A percentile compares a stretch with the other conserved stretches of the same genome.
These are phyloP conservation scores for Bombylius major DNA, from an alignment of 2,888 invertebrate species.

Conservation along the genomic window DNA sequence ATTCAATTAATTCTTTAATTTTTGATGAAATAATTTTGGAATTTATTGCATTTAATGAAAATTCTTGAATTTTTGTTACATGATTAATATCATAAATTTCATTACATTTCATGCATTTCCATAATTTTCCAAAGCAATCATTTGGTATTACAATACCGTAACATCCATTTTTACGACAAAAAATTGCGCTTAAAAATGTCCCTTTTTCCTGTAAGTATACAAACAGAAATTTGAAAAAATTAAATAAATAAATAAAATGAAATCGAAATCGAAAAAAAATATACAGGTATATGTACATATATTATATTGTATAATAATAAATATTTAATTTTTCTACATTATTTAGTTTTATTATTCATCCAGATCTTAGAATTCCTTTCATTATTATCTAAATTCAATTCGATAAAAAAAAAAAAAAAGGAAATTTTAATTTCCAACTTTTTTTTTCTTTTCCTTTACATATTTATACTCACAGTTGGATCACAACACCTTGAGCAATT, in stretches of 20 bases:
- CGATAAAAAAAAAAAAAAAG: too few relatives aligned
- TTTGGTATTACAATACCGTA: conserved; percentile 39
- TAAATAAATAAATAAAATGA: conserved; percentile 32
- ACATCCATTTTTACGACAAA: conserved; percentile 38
- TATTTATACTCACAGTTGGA: conserved; percentile 43
- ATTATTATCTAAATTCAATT: too few relatives aligned
- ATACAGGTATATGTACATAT: too few relatives aligned
- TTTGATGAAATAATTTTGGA: conserved; percentile 24
- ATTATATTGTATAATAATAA: too few relatives aligned
- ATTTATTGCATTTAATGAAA: conserved; percentile 31
- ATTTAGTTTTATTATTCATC: too few relatives aligned
- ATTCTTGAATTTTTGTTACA: conserved; percentile 33
- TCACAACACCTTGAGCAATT: conserved; percentile 54
- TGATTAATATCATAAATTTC: conserved; percentile 27
- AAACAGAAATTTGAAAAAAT: too few relatives aligned
- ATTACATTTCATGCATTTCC: conserved; percentile 53
- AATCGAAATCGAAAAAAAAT: conserved; percentile 16
- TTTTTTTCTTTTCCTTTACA: too few relatives aligned
- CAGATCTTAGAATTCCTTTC: too few relatives aligned
- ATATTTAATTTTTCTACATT: conserved; percentile 23
- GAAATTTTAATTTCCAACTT: too few relatives aligned
- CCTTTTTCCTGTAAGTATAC: conserved; percentile 27
- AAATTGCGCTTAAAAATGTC: conserved; percentile 31
- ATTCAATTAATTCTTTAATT: conserved; percentile 30
- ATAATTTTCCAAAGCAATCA: conserved; percentile 47